Percentiles rank a stretch among this genome's conserved stretches.
Conservation (phyloP, 2,113 vertebrate genomes). For the Nicator chloris region DNA sequence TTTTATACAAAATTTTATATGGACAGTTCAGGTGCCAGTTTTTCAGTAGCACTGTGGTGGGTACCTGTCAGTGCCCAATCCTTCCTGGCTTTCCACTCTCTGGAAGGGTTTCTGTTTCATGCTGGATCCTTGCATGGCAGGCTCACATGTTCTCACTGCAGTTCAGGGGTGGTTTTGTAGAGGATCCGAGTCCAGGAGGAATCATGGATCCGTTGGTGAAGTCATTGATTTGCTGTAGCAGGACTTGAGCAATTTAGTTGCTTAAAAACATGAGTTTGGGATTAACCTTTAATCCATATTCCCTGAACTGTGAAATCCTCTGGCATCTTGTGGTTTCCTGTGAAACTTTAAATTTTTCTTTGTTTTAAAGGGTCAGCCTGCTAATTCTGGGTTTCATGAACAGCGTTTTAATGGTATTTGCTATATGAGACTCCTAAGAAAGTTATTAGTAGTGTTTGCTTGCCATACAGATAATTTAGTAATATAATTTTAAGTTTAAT, state of each 20-base stretch:
- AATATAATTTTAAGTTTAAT: not conserved
- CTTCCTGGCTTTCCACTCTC: not conserved
- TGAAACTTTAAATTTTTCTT: not conserved
- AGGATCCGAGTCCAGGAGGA: not conserved
- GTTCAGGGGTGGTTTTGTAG: not conserved
- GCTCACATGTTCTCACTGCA: not conserved
- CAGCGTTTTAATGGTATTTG: not conserved
- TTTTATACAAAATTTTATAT: no score
- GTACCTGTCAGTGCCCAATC: not conserved
- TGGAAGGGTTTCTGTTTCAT: not conserved
- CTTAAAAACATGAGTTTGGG: not conserved
- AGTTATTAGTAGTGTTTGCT: not conserved
- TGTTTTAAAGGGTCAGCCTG: not conserved
- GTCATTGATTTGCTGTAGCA: not conserved
- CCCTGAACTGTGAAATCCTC: not conserved
- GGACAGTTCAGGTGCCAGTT: not conserved
- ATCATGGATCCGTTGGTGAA: rapidly evolving
- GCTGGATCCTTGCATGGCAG: not conserved
- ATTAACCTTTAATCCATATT: not conserved
- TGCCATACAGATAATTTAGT: not conserved
- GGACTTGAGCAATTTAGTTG: not conserved
- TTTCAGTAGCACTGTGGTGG: rapidly evolving
- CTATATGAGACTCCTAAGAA: not conserved
- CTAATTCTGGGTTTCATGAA: not conserved
- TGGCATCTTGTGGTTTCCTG: not conserved